phyloP scores from a whole-genome alignment of 1,140 invertebrate genomes.

The Oscheius sp. region DNA sequence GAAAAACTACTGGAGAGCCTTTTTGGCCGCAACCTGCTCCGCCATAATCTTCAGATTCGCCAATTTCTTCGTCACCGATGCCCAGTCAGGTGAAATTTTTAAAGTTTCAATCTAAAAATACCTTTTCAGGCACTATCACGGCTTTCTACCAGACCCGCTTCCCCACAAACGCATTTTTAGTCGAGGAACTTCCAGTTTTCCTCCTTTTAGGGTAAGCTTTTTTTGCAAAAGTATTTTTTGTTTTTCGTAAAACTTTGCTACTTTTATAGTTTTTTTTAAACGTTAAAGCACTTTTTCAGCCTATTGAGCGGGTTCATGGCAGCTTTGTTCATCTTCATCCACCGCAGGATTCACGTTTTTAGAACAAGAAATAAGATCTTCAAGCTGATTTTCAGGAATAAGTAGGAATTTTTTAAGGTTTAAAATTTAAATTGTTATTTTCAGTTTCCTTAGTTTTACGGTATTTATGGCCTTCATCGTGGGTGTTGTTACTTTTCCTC shows the following conservation, averaged over 20 bases:
- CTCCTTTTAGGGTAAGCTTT: slow-evolving; percentile 81
- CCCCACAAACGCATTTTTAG: slow-evolving; percentile 92
- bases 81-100: slow-evolving; percentile 23
- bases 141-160: slow-evolving; percentile 89
- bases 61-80: slow-evolving; percentile 41
- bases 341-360: slow-evolving; percentile 67
- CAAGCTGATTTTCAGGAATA: slow-evolving; percentile 39
- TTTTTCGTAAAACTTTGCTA: slow-evolving; percentile 14
- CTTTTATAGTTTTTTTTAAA: slow-evolving; percentile 22
- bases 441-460: slow-evolving; percentile 36
- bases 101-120: not conserved
- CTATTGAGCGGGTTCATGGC: slow-evolving; percentile 81
- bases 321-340: slow-evolving; percentile 85
- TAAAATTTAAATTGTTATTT: slow-evolving; percentile 3
- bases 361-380: slow-evolving; percentile 34
- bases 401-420: slow-evolving; percentile 4
- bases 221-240: slow-evolving; percentile 16
- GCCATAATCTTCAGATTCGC: slow-evolving; percentile 84
- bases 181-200: slow-evolving; percentile 89
- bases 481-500: slow-evolving; percentile 35
- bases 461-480: slow-evolving; percentile 38
- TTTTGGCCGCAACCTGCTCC: slow-evolving; percentile 92
- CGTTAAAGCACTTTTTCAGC: slow-evolving; percentile 63
- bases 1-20: slow-evolving; percentile 94
- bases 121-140: slow-evolving; percentile 79